These are phyloP conservation scores for Orchesellides sinensis DNA, from an alignment of 2,888 invertebrate species.

Conservation along the genomic window DNA sequence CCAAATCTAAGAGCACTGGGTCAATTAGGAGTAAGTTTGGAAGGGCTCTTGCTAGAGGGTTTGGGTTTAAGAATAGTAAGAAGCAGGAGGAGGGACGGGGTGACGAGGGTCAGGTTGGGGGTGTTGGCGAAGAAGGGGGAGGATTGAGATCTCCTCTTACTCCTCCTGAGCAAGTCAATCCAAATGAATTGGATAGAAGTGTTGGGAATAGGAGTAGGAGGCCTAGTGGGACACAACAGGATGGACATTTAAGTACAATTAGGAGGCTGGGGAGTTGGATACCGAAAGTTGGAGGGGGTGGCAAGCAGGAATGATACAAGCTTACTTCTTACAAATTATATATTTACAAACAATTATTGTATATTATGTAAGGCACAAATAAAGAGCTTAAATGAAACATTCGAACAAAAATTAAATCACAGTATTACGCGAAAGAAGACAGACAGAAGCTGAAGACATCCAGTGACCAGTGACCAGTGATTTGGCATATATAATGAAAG, in stretches of 20 bases:
- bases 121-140: background rate
- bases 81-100: slow-evolving; percentile 1
- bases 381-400: too few species aligned
- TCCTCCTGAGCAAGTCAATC: too few species aligned
- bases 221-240: background rate
- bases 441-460: too few species aligned
- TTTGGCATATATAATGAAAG: too few species aligned
- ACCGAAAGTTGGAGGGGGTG: background rate
- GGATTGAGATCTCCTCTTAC: too few species aligned
- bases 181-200: too few species aligned
- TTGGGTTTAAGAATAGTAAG: background rate
- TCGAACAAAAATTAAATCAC: too few species aligned
- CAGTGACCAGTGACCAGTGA: too few species aligned
- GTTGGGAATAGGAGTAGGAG: background rate
- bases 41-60: slow-evolving; percentile 3
- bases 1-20: slow-evolving; percentile 70
- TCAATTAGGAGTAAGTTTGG: slow-evolving; percentile 51
- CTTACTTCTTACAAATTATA: too few species aligned
- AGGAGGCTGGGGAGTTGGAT: slow-evolving; percentile 18
- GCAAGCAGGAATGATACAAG: background rate
- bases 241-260: background rate
- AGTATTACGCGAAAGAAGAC: too few species aligned
- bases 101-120: background rate
- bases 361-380: too few species aligned
- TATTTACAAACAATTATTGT: too few species aligned